These are phyloP conservation scores for Tragulus kanchil DNA, from an alignment of 2,113 vertebrate species.

Conservation along the genomic window DNA sequence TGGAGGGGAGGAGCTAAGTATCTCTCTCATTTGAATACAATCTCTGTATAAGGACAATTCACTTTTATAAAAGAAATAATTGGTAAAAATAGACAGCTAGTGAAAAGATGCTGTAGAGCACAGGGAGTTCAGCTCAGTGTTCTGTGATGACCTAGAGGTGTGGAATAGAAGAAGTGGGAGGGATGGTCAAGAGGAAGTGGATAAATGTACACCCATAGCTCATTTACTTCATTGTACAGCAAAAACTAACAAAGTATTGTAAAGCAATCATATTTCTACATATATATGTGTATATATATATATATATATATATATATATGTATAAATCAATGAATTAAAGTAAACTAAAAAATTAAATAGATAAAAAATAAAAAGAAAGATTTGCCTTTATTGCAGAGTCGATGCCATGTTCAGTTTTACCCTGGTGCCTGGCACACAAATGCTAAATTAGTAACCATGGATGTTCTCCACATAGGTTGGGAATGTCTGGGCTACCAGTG, in stretches of 20 bases:
- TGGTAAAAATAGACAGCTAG: background rate
- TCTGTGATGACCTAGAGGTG: background rate
- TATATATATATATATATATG: background rate
- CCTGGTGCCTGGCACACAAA: background rate
- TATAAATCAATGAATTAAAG: background rate
- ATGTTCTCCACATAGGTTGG: background rate
- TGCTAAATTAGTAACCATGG: background rate
- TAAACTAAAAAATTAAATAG: background rate
- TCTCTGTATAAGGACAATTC: background rate
- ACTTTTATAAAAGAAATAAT: background rate
- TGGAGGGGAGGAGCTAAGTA: background rate
- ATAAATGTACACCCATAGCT: background rate
- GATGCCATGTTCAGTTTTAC: background rate
- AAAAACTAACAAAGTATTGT: background rate
- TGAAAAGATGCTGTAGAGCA: background rate
- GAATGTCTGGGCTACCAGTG: background rate
- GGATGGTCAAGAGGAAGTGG: background rate
- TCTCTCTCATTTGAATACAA: background rate
- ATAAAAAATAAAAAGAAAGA: background rate
- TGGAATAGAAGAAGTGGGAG: background rate
- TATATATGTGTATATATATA: background rate
- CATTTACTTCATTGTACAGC: background rate
- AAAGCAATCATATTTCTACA: background rate
- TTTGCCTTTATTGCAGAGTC: background rate
- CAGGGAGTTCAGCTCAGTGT: background rate